phyloP scores from a whole-genome alignment of 2,113 vertebrate species.

The Platysternon megacephalum region DNA sequence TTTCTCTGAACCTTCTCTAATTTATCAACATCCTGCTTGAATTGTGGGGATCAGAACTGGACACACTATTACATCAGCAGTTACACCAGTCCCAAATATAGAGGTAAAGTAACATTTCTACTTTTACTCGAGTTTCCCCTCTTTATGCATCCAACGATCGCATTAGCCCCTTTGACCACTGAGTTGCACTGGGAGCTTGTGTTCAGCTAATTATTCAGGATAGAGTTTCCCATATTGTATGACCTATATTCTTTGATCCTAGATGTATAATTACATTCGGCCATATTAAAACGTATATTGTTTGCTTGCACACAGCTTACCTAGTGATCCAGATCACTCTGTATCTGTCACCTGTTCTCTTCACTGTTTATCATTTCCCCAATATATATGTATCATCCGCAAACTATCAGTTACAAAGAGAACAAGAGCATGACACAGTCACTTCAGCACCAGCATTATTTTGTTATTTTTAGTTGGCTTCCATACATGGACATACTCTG shows the following conservation, averaged over 20 bases:
- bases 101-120: neutral
- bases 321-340: neutral
- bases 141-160: neutral
- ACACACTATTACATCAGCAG: neutral
- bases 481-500: neutral
- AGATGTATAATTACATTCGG: rapidly evolving
- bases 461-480: conserved; percentile 63
- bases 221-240: rapidly evolving
- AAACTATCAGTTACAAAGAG: neutral
- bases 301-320: neutral
- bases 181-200: neutral
- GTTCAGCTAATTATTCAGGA: neutral
- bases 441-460: conserved; percentile 42
- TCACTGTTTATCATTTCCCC: neutral
- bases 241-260: neutral
- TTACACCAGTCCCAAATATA: conserved; percentile 18
- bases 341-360: neutral
- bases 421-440: conserved; percentile 29
- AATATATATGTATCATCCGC: neutral
- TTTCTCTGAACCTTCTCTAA: neutral
- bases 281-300: neutral
- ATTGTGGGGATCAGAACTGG: conserved; percentile 14
- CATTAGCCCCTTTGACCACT: neutral
- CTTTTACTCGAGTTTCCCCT: neutral
- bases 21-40: conserved; percentile 30